phyloP scores from a whole-genome alignment of 2,888 invertebrate genomes.

The Coleophora deauratella region DNA sequence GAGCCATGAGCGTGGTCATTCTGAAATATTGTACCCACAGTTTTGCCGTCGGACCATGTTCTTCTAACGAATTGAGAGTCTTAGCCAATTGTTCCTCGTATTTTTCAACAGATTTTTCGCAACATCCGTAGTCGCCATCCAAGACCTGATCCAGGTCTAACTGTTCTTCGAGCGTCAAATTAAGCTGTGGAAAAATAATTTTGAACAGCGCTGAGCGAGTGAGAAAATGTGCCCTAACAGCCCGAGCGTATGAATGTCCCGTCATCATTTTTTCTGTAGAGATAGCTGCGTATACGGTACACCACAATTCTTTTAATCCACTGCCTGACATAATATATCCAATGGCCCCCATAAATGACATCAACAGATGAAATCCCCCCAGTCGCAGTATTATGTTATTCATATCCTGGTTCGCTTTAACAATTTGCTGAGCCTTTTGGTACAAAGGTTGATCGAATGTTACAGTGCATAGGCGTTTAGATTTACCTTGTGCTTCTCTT shows the following conservation, averaged over 20 bases:
- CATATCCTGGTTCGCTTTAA: conserved; percentile 15
- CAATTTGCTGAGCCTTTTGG: conserved; percentile 29
- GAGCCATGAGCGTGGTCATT: conserved; percentile 21
- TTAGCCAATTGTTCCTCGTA: too few species aligned
- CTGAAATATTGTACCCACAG: conserved; percentile 26
- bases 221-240: conserved; percentile 30
- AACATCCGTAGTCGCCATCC: too few species aligned
- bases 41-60: conserved; percentile 14
- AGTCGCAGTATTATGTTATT: conserved; percentile 24
- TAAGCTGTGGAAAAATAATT: background rate
- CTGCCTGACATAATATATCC: conserved; percentile 36
- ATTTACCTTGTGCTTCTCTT: background rate
- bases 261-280: conserved; percentile 31
- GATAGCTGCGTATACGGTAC: conserved; percentile 22
- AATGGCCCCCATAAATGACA: conserved; percentile 29
- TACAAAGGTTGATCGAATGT: conserved; percentile 36
- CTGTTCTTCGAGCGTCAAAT: conserved; percentile 1
- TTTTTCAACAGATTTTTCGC: too few species aligned
- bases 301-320: conserved; percentile 19
- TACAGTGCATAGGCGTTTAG: conserved; percentile 14
- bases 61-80: too few species aligned
- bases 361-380: conserved; percentile 37
- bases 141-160: conserved; percentile 21
- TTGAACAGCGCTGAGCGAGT: conserved; percentile 20
- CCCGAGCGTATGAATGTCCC: conserved; percentile 31